These are phyloP conservation scores for Copidosoma aretas DNA, from an alignment of 2,888 invertebrate genomes.

Conservation along the genomic window DNA sequence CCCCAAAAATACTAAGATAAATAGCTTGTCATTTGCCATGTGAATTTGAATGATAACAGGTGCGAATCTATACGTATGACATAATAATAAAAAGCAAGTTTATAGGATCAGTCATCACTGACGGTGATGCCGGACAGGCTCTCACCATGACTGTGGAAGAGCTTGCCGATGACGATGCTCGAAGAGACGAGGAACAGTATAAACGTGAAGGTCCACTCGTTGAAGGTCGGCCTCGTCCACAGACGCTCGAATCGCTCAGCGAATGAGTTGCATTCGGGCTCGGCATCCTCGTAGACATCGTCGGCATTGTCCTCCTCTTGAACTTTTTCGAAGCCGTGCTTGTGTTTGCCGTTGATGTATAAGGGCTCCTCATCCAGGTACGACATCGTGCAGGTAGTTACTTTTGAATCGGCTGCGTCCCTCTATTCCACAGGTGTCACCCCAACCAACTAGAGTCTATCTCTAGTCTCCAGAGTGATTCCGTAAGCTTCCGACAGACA, in stretches of 20 bases:
- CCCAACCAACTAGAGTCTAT: no score
- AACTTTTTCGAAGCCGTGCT: background rate
- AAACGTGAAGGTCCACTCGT: constrained; percentile 52
- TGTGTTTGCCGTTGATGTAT: constrained; percentile 14
- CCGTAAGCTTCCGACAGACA: no score
- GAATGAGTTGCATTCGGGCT: background rate
- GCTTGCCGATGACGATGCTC: constrained; percentile 49
- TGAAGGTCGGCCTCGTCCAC: constrained; percentile 27
- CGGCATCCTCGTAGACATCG: background rate
- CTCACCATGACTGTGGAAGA: constrained; percentile 53
- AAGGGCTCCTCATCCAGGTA: no score
- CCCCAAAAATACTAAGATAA: background rate
- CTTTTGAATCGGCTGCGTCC: no score
- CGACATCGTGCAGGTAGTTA: no score
- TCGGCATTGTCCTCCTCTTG: background rate
- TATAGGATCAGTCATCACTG: background rate
- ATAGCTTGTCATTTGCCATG: no score
- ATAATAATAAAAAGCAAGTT: background rate
- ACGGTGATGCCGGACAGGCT: constrained; percentile 1
- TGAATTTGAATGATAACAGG: background rate
- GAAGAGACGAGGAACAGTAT: constrained; percentile 48
- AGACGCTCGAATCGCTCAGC: background rate
- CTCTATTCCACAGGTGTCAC: no score
- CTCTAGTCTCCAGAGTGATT: no score
- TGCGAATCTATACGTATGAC: background rate